phyloP scores from a whole-genome alignment of 2,888 invertebrate species.

The Alentia gelatinosa region DNA sequence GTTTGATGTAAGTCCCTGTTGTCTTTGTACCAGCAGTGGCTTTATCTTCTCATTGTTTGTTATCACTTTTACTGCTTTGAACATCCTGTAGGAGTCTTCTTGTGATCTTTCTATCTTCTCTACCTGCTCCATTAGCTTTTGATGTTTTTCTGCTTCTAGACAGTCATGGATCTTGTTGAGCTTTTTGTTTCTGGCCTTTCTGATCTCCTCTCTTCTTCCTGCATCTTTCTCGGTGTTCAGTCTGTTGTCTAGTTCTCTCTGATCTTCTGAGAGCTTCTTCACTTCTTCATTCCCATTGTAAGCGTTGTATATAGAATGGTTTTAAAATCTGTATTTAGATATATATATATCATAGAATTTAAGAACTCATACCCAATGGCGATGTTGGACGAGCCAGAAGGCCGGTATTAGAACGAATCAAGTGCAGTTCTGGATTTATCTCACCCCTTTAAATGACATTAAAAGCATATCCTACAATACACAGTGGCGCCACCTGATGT shows the following conservation, averaged over 20 bases:
- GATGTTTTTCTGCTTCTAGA: neutral
- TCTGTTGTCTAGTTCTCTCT: conserved; percentile 26
- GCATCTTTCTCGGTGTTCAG: neutral
- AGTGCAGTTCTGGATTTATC: too few species aligned
- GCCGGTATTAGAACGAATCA: too few species aligned
- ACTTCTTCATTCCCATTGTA: too few species aligned
- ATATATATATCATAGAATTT: too few species aligned
- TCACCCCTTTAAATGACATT: too few species aligned
- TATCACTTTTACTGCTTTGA: conserved; percentile 3
- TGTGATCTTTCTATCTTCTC: conserved; percentile 8
- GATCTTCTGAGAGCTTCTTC: conserved; percentile 26
- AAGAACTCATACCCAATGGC: too few species aligned
- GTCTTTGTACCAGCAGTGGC: neutral
- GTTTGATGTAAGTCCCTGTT: neutral
- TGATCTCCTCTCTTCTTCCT: neutral
- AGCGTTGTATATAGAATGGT: too few species aligned
- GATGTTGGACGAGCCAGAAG: too few species aligned
- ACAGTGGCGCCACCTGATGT: too few species aligned
- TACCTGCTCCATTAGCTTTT: neutral
- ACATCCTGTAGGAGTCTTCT: conserved; percentile 39
- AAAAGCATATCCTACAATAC: too few species aligned
- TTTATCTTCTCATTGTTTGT: neutral
- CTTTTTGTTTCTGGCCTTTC: conserved; percentile 7
- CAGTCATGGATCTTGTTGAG: neutral
- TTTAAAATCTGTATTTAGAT: too few species aligned